These are phyloP conservation scores for Bubo scandiacus DNA, from an alignment of 2,113 vertebrate genomes.

Conservation along the genomic window DNA sequence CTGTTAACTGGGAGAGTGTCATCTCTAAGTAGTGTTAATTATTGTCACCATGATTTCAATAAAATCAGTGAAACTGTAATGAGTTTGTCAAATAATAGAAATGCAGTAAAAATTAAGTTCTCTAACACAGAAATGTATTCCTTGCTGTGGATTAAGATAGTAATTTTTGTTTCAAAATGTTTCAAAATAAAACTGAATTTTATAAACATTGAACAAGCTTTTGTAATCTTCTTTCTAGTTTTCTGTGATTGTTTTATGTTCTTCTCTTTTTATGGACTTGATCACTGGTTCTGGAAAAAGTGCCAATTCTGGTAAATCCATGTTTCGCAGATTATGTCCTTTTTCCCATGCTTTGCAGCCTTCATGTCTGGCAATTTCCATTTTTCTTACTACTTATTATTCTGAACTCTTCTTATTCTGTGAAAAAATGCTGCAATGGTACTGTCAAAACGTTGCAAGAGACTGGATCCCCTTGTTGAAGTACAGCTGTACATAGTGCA, in stretches of 20 bases:
- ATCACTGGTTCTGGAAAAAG: not conserved
- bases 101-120: not conserved
- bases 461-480: not conserved
- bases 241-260: not conserved
- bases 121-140: not conserved
- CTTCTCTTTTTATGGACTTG: not conserved
- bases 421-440: not conserved
- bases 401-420: not conserved
- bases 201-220: not conserved
- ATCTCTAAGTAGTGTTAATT: not conserved
- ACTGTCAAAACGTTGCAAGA: not conserved
- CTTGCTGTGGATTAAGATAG: not conserved
- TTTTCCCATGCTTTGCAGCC: not conserved
- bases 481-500: not conserved
- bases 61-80: not conserved
- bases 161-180: not conserved
- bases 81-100: not conserved
- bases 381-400: not conserved
- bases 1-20: not conserved
- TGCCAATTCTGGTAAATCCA: not conserved
- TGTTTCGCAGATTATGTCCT: not conserved
- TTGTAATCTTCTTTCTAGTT: not conserved
- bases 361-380: not conserved
- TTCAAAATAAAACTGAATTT: not conserved
- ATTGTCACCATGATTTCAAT: not conserved